Conservation (phyloP, 2,797 vertebrate species). For the Eupleurogrammus muticus region DNA sequence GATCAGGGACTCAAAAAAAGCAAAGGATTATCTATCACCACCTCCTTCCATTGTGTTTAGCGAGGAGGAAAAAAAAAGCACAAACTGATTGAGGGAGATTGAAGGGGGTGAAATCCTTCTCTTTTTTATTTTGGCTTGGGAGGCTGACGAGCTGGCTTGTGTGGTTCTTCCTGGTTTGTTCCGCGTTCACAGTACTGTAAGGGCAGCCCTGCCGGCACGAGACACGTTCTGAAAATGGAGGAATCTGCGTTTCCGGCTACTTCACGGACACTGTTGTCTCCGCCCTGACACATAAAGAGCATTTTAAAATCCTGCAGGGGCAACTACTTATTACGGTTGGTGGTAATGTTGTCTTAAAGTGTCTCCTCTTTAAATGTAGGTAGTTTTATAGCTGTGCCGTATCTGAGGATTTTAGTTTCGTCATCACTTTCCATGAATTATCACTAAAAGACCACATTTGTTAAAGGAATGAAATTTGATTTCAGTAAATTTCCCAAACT, state of each 20-base stretch:
- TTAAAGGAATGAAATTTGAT: too few species aligned
- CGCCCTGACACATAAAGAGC: neutral
- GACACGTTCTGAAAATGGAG: conserved; percentile 7
- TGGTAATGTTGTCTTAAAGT: conserved; percentile 17
- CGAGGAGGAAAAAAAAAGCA: conserved; percentile 3
- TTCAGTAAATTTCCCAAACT: too few species aligned
- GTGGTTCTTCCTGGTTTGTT: conserved; percentile 57
- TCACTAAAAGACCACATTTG: too few species aligned
- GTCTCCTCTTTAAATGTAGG: conserved; percentile 20
- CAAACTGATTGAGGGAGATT: conserved; percentile 5
- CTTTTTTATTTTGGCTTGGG: conserved; percentile 16
- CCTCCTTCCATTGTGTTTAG: too few species aligned
- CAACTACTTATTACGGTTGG: neutral
- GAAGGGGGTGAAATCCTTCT: conserved; percentile 19
- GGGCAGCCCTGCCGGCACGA: conserved; percentile 10
- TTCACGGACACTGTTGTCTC: conserved; percentile 30
- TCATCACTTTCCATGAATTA: neutral
- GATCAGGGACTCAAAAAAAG: conserved; percentile 22
- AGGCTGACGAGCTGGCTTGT: conserved; percentile 76
- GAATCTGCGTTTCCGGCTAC: neutral
- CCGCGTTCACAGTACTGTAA: conserved; percentile 71
- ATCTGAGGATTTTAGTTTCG: conserved; percentile 22
- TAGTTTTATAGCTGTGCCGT: conserved; percentile 16
- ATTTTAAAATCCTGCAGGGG: conserved; percentile 8
- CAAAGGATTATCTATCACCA: conserved; percentile 15